Base-by-base conservation (phyloP, 2,888 invertebrate genomes). In the Trachelus iudaicus region DNA sequence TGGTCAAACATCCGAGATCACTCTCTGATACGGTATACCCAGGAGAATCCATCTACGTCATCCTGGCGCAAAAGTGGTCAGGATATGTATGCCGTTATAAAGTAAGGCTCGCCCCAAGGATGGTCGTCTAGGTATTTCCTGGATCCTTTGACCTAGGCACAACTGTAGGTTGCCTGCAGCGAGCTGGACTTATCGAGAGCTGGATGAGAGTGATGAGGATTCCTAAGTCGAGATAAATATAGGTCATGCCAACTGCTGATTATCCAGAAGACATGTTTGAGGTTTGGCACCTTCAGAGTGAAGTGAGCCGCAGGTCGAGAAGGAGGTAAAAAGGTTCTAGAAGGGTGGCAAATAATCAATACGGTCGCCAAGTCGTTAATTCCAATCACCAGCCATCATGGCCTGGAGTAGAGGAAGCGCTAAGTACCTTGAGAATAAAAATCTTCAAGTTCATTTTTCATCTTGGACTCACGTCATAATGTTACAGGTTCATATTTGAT, bases 341-440 rank as follows among this genome's bases (percentile, higher is more conserved):
- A 56, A 77, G 82, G 84, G 81, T 83, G 78, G 83, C 81, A 85
- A 87, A 88, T 89, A 89, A 89, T 89, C 89, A 89, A 89, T 89
- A 89, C 87, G 85, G 87, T 89, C 87, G 87, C 85, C 89, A 84
- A 87, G 87, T 89, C 87, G 88, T 89, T 89, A 89, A 89, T 89
- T 88, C 88, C 88, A 89, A 89, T 89, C 88, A 86, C 86, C 87
- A 85, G 83, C 84, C 85, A 87, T 87, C 86, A 87, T 85, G 85
- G 85, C 85, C 85, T 83, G 81, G 84, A 81, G 81, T 81, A 34
- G 34, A 30, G 35, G 30, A 30, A 77, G 80, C 76, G 73, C 79
- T 79, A 80, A 82, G 81, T 80, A 82, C 73, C 23, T 56, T 56
- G 23, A 56, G 56, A 56, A 56, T 56, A 56, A 56, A 23, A 56